Percentiles rank a stretch among this genome's conserved stretches.
These are phyloP conservation scores for Heterodera filipjevi DNA, from an alignment of 2,888 invertebrate species.

Conservation along the genomic window DNA sequence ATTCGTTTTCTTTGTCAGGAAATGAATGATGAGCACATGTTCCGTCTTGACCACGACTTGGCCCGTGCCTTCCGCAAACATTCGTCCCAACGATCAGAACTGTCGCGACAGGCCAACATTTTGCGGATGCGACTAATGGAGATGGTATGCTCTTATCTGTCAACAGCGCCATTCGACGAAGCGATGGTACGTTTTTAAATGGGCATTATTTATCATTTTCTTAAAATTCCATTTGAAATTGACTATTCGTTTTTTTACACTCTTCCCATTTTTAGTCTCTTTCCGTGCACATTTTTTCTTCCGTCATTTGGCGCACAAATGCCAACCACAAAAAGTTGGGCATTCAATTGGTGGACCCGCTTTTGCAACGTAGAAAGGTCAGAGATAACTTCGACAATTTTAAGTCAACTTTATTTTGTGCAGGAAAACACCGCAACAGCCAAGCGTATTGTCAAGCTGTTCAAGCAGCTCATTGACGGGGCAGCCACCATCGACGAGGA, in stretches of 20 bases:
- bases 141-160: neutral
- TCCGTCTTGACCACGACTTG: slow-evolving; percentile 2
- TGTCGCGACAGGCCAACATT: slow-evolving; percentile 3
- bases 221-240: neutral
- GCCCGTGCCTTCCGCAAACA: neutral
- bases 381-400: neutral
- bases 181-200: neutral
- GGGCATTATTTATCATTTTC: neutral
- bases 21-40: neutral
- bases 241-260: neutral
- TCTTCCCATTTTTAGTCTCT: neutral
- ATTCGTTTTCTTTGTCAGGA: neutral
- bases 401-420: neutral
- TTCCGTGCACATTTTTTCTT: neutral
- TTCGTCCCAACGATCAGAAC: neutral
- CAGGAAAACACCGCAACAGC: neutral
- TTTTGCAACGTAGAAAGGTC: neutral
- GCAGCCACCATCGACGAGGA: neutral
- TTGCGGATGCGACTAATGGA: neutral
- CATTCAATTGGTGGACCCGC: neutral
- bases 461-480: neutral
- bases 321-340: neutral
- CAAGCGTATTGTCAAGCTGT: neutral
- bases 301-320: neutral
- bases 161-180: neutral